Percentiles rank a stretch among this genome's conserved stretches.
Evolutionary conservation across 2,113 vertebrate genomes (phyloP).

Genomic region (Bubalus kerabau): DNA sequence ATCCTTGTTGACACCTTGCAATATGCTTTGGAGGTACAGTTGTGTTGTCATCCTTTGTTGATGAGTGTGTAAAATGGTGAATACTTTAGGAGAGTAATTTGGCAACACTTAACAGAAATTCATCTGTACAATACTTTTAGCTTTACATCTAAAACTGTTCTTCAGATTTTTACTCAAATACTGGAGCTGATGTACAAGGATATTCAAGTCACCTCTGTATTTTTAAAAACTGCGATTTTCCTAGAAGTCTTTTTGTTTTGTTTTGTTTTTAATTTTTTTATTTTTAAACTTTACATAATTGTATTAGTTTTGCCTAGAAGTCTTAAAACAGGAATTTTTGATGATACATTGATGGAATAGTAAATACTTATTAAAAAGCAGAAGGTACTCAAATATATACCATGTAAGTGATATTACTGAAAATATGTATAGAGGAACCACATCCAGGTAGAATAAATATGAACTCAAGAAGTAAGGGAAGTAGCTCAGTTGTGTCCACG

Average conservation of each 20-base stretch:
- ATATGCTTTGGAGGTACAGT: background rate
- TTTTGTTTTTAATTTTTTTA: too few relatives aligned
- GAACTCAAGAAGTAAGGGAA: background rate
- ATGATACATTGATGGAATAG: background rate
- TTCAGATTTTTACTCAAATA: background rate
- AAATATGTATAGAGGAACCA: background rate
- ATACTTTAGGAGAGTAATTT: background rate
- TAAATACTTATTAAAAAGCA: background rate
- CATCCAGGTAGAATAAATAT: background rate
- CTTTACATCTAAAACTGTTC: background rate
- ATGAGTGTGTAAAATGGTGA: background rate
- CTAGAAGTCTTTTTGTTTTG: background rate
- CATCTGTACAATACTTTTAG: background rate
- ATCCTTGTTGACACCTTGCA: background rate
- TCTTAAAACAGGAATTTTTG: background rate
- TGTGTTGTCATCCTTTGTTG: background rate
- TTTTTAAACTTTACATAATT: too few relatives aligned
- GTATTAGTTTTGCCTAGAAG: background rate
- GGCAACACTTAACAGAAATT: background rate
- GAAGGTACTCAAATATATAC: background rate
- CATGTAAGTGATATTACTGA: background rate
- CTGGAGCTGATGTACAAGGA: background rate
- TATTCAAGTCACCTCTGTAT: background rate
- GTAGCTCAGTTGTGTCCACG: background rate
- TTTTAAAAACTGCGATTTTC: background rate